Percentiles rank a stretch among this genome's conserved stretches.
phyloP scores from a whole-genome alignment of 2,888 invertebrate genomes.

The Tenodera sinensis region DNA sequence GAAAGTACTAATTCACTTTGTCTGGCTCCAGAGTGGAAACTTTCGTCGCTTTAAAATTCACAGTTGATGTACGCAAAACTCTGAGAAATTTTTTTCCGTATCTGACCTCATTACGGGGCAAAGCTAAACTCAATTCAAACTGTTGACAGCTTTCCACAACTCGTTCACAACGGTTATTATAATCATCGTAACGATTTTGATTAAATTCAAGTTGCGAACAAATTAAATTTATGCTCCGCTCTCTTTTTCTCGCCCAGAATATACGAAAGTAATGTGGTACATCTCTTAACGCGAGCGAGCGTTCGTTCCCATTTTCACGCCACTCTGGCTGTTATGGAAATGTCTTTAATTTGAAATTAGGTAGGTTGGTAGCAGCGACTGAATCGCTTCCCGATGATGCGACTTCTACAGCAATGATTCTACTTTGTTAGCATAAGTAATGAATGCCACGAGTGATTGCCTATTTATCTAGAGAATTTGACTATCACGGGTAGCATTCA shows the following conservation, averaged over 20 bases:
- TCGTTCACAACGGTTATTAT: background rate
- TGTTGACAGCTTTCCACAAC: background rate
- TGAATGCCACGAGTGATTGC: too few relatives aligned
- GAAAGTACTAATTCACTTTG: too few relatives aligned
- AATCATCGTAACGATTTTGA: background rate
- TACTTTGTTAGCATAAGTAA: too few relatives aligned
- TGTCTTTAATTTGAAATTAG: background rate
- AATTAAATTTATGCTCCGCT: background rate
- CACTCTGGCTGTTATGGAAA: background rate
- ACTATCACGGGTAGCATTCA: too few relatives aligned
- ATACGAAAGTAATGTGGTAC: background rate
- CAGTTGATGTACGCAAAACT: background rate
- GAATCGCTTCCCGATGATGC: background rate
- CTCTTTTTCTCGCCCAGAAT: background rate
- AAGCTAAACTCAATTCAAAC: background rate
- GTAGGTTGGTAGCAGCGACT: background rate
- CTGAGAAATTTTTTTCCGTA: background rate
- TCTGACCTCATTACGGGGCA: background rate
- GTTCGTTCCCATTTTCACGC: background rate
- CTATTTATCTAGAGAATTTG: too few relatives aligned
- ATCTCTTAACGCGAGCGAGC: background rate
- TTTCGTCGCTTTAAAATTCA: background rate
- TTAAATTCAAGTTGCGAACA: background rate
- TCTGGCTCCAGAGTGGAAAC: background rate
- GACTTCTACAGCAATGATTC: too few relatives aligned